Evolutionary conservation across 1,140 invertebrate genomes (phyloP).

Genomic region (Episyrphus balteatus): DNA sequence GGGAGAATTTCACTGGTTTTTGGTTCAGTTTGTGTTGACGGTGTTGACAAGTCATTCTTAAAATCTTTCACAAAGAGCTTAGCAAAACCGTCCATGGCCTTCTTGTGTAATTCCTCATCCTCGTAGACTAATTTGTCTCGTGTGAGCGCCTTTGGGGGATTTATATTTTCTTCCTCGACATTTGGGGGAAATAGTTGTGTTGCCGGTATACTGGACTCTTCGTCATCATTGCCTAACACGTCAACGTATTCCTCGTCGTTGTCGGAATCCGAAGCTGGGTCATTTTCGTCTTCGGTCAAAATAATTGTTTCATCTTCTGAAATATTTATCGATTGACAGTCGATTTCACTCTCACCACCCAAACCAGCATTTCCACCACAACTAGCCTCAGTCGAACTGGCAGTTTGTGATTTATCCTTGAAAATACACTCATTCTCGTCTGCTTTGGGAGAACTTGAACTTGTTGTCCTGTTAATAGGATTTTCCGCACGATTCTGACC

Average conservation of each 20-base stretch:
- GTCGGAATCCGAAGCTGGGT: slow-evolving; percentile 9
- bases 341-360: background rate
- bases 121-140: slow-evolving; percentile 29
- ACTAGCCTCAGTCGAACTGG: no score
- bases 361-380: background rate
- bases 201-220: slow-evolving; percentile 8
- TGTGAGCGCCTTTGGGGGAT: slow-evolving; percentile 13
- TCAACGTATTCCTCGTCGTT: slow-evolving; percentile 17
- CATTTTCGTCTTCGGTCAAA: slow-evolving; percentile 26
- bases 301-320: slow-evolving; percentile 31
- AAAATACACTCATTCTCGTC: background rate
- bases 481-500: slow-evolving; percentile 9
- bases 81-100: slow-evolving; percentile 29
- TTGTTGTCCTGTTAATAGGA: background rate
- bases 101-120: slow-evolving; percentile 28
- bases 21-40: background rate
- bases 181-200: background rate
- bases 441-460: background rate
- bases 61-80: slow-evolving; percentile 30
- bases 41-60: background rate
- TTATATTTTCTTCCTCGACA: slow-evolving; percentile 7
- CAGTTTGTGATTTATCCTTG: no score
- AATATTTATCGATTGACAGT: background rate
- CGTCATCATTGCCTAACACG: slow-evolving; percentile 20
- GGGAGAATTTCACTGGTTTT: background rate